These are phyloP conservation scores for Styela plicata DNA, from an alignment of 23 tunicate genomes.

Conservation along the genomic window DNA sequence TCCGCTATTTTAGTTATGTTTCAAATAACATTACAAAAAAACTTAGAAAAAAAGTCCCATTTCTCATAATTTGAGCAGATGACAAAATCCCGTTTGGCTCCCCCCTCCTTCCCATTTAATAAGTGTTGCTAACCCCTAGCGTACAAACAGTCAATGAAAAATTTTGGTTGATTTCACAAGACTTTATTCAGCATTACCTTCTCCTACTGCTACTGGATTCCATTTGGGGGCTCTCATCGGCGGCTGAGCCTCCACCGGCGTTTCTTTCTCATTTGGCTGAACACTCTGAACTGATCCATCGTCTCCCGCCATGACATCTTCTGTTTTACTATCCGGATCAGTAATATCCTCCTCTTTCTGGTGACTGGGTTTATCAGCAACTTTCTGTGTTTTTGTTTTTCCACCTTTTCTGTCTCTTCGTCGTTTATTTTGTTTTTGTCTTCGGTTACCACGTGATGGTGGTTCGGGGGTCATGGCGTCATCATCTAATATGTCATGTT, in stretches of 20 bases:
- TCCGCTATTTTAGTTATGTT: no score
- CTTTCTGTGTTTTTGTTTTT: not conserved
- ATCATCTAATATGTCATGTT: not conserved
- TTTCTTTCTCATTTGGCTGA: not conserved
- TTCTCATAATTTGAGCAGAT: no score
- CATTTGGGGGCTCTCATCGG: not conserved
- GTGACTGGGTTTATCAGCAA: not conserved
- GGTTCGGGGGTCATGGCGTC: not conserved
- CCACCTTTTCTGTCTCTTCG: not conserved
- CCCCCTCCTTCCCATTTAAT: no score
- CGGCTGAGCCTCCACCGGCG: not conserved
- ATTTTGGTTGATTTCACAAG: no score
- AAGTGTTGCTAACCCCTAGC: no score
- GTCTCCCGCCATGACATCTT: not conserved
- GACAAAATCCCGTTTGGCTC: no score
- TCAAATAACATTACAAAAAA: no score
- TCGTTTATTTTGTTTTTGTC: not conserved
- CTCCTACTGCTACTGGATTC: not conserved
- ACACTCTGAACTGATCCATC: not conserved
- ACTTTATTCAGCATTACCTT: not conserved
- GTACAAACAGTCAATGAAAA: no score
- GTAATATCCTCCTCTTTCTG: constrained; percentile 3
- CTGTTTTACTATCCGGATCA: not conserved
- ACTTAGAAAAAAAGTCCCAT: no score
- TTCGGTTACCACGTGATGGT: not conserved